These are phyloP conservation scores for Dendropsophus ebraccatus DNA, from an alignment of 2,113 vertebrate species.

Conservation along the genomic window DNA sequence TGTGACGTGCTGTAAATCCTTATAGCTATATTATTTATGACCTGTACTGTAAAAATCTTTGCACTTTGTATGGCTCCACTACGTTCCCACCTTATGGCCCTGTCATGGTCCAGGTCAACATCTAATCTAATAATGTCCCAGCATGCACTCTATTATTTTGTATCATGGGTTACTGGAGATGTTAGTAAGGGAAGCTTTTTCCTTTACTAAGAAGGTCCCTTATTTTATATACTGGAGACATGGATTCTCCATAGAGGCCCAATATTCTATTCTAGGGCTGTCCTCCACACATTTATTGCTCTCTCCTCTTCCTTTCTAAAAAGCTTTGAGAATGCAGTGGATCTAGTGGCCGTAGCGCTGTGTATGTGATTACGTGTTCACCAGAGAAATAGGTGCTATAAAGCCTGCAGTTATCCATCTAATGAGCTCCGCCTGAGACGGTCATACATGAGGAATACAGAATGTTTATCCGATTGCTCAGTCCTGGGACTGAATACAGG, in stretches of 20 bases:
- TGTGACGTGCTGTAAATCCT: no score
- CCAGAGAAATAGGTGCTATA: neutral
- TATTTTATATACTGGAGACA: neutral
- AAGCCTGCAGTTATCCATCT: neutral
- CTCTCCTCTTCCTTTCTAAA: neutral
- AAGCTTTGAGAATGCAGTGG: neutral
- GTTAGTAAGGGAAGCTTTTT: no score
- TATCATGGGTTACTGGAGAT: no score
- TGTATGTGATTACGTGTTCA: neutral
- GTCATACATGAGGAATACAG: neutral
- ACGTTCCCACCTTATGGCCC: no score
- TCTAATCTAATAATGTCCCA: no score
- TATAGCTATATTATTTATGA: no score
- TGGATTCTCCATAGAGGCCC: neutral
- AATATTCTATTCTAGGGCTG: neutral
- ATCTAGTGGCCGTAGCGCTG: neutral
- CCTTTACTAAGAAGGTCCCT: no score
- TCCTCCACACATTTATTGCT: neutral
- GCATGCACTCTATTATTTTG: no score
- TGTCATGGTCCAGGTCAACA: no score
- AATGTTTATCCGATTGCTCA: neutral
- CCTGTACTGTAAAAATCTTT: no score
- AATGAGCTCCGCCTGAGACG: neutral
- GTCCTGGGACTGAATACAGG: neutral
- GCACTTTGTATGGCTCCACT: no score